These are phyloP conservation scores for Notolabrus celidotus DNA, from an alignment of 2,797 vertebrate species.

Conservation along the genomic window DNA sequence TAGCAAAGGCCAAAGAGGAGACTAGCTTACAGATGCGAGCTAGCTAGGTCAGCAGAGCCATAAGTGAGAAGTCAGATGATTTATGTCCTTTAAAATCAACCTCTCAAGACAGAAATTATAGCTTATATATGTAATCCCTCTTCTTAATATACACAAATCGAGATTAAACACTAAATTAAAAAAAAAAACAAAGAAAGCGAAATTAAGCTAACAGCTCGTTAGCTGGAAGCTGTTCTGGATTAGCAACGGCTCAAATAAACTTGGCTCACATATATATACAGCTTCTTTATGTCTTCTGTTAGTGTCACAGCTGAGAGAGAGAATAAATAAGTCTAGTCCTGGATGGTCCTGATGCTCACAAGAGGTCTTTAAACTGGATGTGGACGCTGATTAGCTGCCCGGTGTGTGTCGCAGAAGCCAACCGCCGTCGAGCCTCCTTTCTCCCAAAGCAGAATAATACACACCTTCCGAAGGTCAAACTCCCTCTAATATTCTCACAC, in stretches of 20 bases:
- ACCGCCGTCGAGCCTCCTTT: slow-evolving; percentile 55
- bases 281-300: background rate
- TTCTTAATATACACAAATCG: background rate
- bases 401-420: slow-evolving; percentile 76
- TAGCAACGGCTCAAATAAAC: slow-evolving; percentile 44
- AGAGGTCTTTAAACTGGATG: slow-evolving; percentile 19
- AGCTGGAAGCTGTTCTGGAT: slow-evolving; percentile 53
- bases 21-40: slow-evolving; percentile 61
- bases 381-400: slow-evolving; percentile 59
- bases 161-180: no score
- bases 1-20: slow-evolving; percentile 22
- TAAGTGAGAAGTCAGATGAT: slow-evolving; percentile 70
- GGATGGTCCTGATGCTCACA: background rate
- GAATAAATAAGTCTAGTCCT: background rate
- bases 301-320: background rate
- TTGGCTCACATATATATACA: slow-evolving; percentile 2
- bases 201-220: slow-evolving; percentile 58
- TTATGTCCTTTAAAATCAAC: slow-evolving; percentile 58
- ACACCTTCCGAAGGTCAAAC: background rate
- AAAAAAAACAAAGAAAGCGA: slow-evolving; percentile 52
- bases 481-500: slow-evolving; percentile 7
- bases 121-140: background rate
- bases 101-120: background rate
- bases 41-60: slow-evolving; percentile 69
- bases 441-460: background rate